Evolutionary conservation across 2,113 vertebrate species (phyloP).

Genomic region (Neodon shergylaensis): DNA sequence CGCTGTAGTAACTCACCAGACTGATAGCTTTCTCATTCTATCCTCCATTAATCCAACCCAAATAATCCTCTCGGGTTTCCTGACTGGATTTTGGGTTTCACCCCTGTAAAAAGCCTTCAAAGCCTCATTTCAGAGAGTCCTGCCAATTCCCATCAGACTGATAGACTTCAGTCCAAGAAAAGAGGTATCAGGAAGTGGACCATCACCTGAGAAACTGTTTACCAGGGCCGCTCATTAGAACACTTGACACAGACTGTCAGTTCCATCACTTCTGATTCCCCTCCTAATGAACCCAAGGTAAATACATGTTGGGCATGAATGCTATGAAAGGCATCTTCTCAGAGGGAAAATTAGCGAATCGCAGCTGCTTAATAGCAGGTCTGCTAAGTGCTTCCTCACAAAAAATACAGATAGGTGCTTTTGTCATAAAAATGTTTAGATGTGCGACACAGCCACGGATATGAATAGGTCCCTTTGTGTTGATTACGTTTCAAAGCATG

Average conservation of each 20-base stretch:
- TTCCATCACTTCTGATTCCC: slow-evolving; percentile 54
- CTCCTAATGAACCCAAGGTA: slow-evolving; percentile 33
- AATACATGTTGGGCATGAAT: not conserved
- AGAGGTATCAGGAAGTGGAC: slow-evolving; percentile 1
- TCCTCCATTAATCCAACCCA: slow-evolving; percentile 45
- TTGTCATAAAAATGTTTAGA: slow-evolving; percentile 34
- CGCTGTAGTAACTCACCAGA: slow-evolving; percentile 35
- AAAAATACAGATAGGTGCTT: slow-evolving; percentile 6
- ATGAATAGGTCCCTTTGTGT: not conserved
- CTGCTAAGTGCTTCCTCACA: slow-evolving; percentile 15
- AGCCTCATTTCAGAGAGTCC: slow-evolving; percentile 44
- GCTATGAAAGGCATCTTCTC: not conserved
- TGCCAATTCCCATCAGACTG: slow-evolving; percentile 53
- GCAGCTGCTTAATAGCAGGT: slow-evolving; percentile 43
- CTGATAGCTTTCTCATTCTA: not conserved
- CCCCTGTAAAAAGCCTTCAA: slow-evolving; percentile 28
- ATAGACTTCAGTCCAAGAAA: slow-evolving; percentile 48
- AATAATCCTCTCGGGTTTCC: slow-evolving; percentile 54
- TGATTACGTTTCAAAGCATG: not conserved
- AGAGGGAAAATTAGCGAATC: not conserved
- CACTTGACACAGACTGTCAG: slow-evolving; percentile 44
- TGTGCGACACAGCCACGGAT: not conserved
- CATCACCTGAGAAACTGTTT: slow-evolving; percentile 41
- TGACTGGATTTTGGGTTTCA: slow-evolving; percentile 55
- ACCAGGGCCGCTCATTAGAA: slow-evolving; percentile 43